A percentile compares a stretch with the other conserved stretches of the same genome.
These are phyloP conservation scores for Heliconius nattereri DNA, from an alignment of 1,140 invertebrate genomes.

Conservation along the genomic window DNA sequence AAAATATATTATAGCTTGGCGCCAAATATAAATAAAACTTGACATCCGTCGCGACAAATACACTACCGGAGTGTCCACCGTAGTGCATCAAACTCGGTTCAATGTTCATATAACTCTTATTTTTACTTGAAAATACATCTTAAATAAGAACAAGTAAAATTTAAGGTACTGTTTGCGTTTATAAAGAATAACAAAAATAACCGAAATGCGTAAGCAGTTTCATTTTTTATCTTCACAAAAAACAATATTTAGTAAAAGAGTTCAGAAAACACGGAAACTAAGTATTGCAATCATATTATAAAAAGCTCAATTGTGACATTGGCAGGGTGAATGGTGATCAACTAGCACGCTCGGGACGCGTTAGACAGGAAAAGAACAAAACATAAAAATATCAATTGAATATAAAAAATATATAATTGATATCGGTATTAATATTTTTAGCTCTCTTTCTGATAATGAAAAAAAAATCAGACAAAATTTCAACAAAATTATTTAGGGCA, in stretches of 20 bases:
- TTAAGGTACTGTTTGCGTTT: neutral
- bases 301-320: too few species aligned
- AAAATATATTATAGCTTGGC: slow-evolving; percentile 63
- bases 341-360: too few species aligned
- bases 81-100: slow-evolving; percentile 19
- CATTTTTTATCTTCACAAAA: neutral
- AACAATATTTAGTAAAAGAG: neutral
- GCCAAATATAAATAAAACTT: slow-evolving; percentile 73
- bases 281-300: neutral
- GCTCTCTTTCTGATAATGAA: neutral
- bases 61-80: slow-evolving; percentile 24
- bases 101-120: neutral
- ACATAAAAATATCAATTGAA: too few species aligned
- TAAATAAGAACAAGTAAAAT: neutral
- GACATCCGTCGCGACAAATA: slow-evolving; percentile 46
- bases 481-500: neutral
- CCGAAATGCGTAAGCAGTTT: neutral
- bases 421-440: neutral
- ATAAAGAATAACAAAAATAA: neutral
- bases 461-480: neutral
- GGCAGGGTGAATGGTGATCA: too few species aligned
- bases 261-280: neutral
- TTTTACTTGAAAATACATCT: neutral
- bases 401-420: too few species aligned
- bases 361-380: too few species aligned